Base-by-base conservation (phyloP, 2,113 vertebrate species). In the Mobula birostris region DNA sequence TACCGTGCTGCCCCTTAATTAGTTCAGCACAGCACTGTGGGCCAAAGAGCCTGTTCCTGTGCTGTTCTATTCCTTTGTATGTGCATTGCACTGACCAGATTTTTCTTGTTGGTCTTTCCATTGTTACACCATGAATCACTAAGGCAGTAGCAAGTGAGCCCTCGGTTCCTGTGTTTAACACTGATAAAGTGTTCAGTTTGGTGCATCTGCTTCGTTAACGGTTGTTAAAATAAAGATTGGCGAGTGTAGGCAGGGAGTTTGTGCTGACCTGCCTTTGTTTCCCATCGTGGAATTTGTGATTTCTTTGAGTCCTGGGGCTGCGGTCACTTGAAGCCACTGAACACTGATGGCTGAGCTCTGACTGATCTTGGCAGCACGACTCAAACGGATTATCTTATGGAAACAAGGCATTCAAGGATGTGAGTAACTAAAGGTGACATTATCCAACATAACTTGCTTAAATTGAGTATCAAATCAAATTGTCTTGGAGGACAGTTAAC, bases 291-390 rank as follows among this genome's bases (percentile, higher is more conserved):
- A 90, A 66, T 29, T 66, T n/a, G 40, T 32, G 85, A 90, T 32
- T 32, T 24, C 85, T 32, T 19, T 90, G 85, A 66, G 61, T 90
- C 61, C 85, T 90, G 61, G 85, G 61, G 61, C 85, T 90, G 85
- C 85, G 66, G 85, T 90, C 85, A 90, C 15, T 88, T 88, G 58
- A 88, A 32, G 58, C 66, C 61, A n/a, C 29, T 68, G n/a, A 90
- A 27, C 61, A 2, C n/a, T 66, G 48, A 12, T 29, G 82, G 24
- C n/a, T 90, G 27, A 68, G 29, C 7, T 66, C 66, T 32, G 61
- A 66, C 85, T 66, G 63, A 32, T n/a, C 85, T 32, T 68, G 61
- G 63, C 85, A 90, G n/a, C 5, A n/a, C 7, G 7, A 63, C 85
- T 88, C 7, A n/a, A 32, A 90, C 15, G 7, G 6, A 32, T 90